Conservation (phyloP, 2,888 invertebrate species). For the Cephus runcator region DNA sequence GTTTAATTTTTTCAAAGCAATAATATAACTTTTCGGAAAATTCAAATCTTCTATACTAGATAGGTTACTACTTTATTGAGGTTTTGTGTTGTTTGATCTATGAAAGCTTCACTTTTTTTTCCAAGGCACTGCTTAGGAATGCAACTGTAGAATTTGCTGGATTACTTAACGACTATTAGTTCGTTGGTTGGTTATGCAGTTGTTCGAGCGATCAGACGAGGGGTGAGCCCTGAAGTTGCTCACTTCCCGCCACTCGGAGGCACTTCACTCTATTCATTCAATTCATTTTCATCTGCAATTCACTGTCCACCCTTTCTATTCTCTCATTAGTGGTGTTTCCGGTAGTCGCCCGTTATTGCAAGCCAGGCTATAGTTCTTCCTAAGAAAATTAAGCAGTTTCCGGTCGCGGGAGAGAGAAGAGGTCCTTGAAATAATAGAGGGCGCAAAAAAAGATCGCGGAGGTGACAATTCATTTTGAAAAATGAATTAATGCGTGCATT, state of each 20-base stretch:
- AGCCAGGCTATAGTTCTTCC: slow-evolving; percentile 27
- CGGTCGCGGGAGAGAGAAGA: slow-evolving; percentile 21
- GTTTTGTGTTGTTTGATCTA: not conserved
- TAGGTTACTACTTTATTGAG: not conserved
- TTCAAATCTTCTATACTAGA: not conserved
- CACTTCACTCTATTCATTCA: slow-evolving; percentile 62
- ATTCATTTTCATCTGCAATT: slow-evolving; percentile 64
- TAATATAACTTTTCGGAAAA: not conserved
- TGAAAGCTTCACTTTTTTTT: not conserved
- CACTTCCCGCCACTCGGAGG: slow-evolving; percentile 63
- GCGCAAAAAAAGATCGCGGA: not conserved
- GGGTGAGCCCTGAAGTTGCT: slow-evolving; percentile 46
- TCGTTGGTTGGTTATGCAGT: not conserved
- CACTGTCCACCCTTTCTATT: slow-evolving; percentile 56
- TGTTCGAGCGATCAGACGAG: slow-evolving; percentile 5
- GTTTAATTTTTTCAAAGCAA: not conserved
- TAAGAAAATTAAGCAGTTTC: slow-evolving; percentile 53
- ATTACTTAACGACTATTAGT: not conserved
- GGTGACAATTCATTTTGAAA: not conserved
- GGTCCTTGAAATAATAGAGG: not conserved
- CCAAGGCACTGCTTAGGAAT: not conserved
- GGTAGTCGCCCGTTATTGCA: slow-evolving; percentile 42
- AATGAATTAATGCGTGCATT: not conserved
- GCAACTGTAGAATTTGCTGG: not conserved
- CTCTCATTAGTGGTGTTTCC: slow-evolving; percentile 61